A percentile compares a stretch with the other conserved stretches of the same genome.
These are phyloP conservation scores for Philaethria dido DNA, from an alignment of 2,888 invertebrate species.

Conservation along the genomic window DNA sequence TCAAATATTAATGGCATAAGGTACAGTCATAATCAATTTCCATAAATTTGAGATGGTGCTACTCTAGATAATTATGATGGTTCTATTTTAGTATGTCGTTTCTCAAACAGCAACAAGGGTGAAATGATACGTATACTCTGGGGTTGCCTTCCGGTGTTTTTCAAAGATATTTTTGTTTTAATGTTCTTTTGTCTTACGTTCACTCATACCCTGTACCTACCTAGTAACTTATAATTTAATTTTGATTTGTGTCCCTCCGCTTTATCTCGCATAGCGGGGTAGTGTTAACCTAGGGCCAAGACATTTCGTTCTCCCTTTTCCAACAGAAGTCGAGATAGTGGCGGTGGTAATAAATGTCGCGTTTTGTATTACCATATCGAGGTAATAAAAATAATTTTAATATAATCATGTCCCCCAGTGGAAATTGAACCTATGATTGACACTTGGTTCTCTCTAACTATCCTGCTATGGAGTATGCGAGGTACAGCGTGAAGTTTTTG, in stretches of 20 bases:
- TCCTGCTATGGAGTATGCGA: no score
- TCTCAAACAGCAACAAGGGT: slow-evolving; percentile 33
- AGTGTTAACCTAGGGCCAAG: no score
- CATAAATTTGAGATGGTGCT: slow-evolving; percentile 36
- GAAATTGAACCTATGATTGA: no score
- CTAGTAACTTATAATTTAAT: background rate
- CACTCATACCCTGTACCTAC: background rate
- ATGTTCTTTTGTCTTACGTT: background rate
- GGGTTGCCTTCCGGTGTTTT: slow-evolving; percentile 34
- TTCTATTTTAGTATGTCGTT: slow-evolving; percentile 38
- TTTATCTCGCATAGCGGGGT: no score
- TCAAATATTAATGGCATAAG: slow-evolving; percentile 24
- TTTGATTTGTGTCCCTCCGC: background rate
- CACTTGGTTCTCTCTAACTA: no score
- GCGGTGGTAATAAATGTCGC: no score
- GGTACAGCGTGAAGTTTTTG: no score
- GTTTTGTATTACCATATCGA: no score
- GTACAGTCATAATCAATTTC: slow-evolving; percentile 34
- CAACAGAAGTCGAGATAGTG: no score
- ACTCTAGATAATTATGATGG: slow-evolving; percentile 33
- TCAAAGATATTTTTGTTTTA: slow-evolving; percentile 10
- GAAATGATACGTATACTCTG: slow-evolving; percentile 28
- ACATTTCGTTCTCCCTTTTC: no score
- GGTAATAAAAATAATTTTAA: no score
- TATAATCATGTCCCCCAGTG: no score